A percentile compares a stretch with the other conserved stretches of the same genome.
Evolutionary conservation across 2,797 vertebrate genomes (phyloP).

Genomic region (Limosa lapponica): DNA sequence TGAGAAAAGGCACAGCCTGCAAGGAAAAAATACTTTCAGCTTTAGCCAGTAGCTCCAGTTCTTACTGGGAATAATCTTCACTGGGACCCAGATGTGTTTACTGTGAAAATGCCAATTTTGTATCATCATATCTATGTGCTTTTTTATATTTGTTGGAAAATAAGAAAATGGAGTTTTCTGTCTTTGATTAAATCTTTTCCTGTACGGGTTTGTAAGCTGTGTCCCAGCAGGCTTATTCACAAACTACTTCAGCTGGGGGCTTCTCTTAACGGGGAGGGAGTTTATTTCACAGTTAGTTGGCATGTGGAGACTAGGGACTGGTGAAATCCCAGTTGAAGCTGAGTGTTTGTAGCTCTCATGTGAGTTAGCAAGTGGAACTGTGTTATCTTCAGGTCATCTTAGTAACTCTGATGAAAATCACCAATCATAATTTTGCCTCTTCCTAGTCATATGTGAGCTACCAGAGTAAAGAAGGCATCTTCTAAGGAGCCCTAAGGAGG

Average conservation of each 20-base stretch:
- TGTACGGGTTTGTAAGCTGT: neutral
- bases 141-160: neutral
- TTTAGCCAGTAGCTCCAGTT: neutral
- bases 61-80: neutral
- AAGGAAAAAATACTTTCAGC: neutral
- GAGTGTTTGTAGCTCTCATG: neutral
- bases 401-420: neutral
- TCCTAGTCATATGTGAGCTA: neutral
- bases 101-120: slow-evolving; percentile 20
- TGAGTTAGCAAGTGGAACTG: neutral
- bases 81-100: neutral
- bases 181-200: slow-evolving; percentile 17
- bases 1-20: neutral
- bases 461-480: neutral
- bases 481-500: neutral
- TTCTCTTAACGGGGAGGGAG: neutral
- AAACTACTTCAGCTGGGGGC: neutral
- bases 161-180: neutral
- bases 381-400: neutral
- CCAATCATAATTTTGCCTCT: neutral
- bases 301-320: neutral
- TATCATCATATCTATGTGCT: neutral
- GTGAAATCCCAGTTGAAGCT: neutral
- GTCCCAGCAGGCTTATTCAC: neutral
- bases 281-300: neutral